A percentile compares a stretch with the other conserved stretches of the same genome.
phyloP scores from a whole-genome alignment of 2,888 invertebrate genomes.

The Sepiola atlantica region DNA sequence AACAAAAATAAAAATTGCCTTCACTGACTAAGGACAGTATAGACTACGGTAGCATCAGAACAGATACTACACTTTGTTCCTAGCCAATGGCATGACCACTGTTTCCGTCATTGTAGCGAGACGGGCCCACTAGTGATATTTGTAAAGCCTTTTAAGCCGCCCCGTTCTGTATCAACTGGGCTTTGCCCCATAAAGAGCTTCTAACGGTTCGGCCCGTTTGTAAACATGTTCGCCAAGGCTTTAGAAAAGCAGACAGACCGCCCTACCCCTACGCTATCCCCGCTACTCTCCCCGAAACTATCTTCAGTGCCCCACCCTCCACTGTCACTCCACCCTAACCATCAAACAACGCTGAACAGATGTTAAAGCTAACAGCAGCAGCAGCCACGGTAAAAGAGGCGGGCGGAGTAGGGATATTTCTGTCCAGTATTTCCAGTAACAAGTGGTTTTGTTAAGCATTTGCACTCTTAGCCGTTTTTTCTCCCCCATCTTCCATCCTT shows the following conservation, averaged over 20 bases:
- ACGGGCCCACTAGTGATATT: too few relatives aligned
- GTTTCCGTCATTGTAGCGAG: too few relatives aligned
- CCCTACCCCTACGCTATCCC: too few relatives aligned
- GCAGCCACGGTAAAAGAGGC: not conserved
- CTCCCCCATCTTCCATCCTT: not conserved
- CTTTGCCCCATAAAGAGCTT: not conserved
- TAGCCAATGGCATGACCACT: too few relatives aligned
- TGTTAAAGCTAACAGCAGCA: not conserved
- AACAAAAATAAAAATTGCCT: too few relatives aligned
- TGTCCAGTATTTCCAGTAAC: not conserved
- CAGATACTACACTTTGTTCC: too few relatives aligned
- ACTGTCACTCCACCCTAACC: not conserved
- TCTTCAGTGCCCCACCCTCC: not conserved
- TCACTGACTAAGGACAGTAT: too few relatives aligned
- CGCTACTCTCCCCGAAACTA: not conserved
- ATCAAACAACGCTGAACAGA: conserved; percentile 32
- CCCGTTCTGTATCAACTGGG: not conserved
- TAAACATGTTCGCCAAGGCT: conserved; percentile 12
- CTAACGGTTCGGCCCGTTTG: not conserved
- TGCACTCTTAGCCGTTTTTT: not conserved
- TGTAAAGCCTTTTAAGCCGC: too few relatives aligned
- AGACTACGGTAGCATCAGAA: too few relatives aligned
- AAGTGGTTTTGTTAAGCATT: not conserved
- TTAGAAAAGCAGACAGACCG: not conserved
- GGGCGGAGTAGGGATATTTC: not conserved